phyloP scores from a whole-genome alignment of 2,797 vertebrate species.

The Tapera naevia region DNA sequence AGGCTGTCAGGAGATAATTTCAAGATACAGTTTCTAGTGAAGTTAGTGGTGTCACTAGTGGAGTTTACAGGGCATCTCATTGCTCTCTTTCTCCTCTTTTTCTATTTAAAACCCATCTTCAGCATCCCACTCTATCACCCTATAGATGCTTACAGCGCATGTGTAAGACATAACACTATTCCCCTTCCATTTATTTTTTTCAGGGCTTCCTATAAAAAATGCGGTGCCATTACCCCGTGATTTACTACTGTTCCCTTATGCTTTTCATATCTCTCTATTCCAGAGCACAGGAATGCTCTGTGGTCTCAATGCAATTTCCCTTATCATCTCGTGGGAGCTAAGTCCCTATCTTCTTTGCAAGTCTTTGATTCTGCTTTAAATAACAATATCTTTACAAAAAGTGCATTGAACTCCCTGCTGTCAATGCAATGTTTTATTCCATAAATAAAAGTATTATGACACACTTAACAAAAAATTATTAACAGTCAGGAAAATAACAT shows the following conservation, averaged over 20 bases:
- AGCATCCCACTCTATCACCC: not conserved
- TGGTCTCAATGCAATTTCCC: conserved; percentile 62
- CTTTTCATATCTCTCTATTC: conserved; percentile 19
- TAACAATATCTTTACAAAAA: conserved; percentile 23
- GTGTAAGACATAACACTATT: not conserved
- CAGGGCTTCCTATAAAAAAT: not conserved
- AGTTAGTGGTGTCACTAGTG: not conserved
- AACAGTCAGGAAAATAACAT: conserved; percentile 33
- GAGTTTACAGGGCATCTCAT: not conserved
- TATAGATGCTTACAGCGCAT: not conserved
- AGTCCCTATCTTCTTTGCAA: not conserved
- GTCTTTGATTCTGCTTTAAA: conserved; percentile 53
- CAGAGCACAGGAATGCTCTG: not conserved
- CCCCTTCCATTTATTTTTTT: conserved; percentile 9
- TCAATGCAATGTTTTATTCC: not conserved
- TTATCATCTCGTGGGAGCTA: conserved; percentile 52
- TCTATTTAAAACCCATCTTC: not conserved
- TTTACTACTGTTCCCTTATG: conserved; percentile 37
- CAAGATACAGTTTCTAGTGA: not conserved
- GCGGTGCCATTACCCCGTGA: not conserved
- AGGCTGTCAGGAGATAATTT: not conserved
- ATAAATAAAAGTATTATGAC: not conserved
- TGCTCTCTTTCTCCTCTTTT: not conserved
- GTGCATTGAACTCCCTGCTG: not conserved
- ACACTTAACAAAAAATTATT: not conserved